Base-by-base conservation (phyloP, 2,113 vertebrate genomes). In the Odocoileus hemionus region DNA sequence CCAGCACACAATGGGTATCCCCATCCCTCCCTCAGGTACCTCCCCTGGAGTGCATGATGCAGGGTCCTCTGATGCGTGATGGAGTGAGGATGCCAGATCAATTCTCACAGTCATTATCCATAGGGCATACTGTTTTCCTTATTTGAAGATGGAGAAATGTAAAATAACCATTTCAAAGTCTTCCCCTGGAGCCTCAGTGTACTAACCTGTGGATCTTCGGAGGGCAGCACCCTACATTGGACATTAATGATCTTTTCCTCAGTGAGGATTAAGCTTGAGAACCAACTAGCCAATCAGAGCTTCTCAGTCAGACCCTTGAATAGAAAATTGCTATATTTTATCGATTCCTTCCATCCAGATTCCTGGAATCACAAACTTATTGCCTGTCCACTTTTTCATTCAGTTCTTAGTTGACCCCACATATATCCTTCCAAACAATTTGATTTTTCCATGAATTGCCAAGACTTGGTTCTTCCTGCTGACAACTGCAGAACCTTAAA, bases 21-120 rank as follows among this genome's bases (percentile, higher is more conserved):
- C n/a, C 14, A 26, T 1, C 30, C 2, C 28, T 39, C 78, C 43
- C 30, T 79, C 23, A 11, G 28, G 1, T 14, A 21, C 12, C 11
- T 23, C 43, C 30, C 2, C 12, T 0, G 13, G 16, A 19, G 47
- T 33, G 33, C 6, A 0, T 21, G 43, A 4, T 1, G 14, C 33
- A 25, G 5, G 10, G 5, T 25, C 33, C 13, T 13, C 14, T 14
- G 67, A 76, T 2, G 11, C 1, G 0, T 4, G 47, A 25, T 36
- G 25, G 33, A 43, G 12, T 8, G 52, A 78, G 28, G 57, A 47
- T 3, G 15, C 19, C 26, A 28, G 30, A 3, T 30, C 9, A 30
- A 0, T 30, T 28, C 60, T 5, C 17, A 21, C 1, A 21, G 61
- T 13, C 17, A 6, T 36, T 19, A 15, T 13, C 43, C 12, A 2